Conservation (phyloP, 2,797 vertebrate species). For the Borostomias antarcticus region DNA sequence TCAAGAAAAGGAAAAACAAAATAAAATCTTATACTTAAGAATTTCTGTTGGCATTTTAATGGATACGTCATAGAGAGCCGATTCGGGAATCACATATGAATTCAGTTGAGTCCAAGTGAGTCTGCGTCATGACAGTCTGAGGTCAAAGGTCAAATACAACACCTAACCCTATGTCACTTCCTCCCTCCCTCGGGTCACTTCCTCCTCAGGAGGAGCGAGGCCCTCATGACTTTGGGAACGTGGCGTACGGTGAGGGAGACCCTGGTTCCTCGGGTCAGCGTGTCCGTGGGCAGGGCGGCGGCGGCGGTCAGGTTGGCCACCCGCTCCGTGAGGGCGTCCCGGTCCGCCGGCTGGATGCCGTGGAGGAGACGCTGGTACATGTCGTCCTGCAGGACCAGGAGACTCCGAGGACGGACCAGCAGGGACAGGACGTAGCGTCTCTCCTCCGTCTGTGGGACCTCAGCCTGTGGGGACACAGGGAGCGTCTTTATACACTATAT, state of each 20-base stretch:
- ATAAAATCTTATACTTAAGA: not conserved
- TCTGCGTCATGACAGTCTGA: not conserved
- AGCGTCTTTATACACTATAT: too few species aligned
- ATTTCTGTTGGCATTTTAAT: conserved; percentile 1
- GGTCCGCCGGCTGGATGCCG: conserved; percentile 66
- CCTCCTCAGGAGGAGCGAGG: conserved; percentile 76
- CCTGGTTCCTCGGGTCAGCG: conserved; percentile 75
- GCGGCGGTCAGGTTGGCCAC: conserved; percentile 75
- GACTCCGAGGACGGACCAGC: conserved; percentile 81
- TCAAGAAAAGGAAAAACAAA: not conserved
- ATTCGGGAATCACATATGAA: not conserved
- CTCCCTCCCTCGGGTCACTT: conserved; percentile 51
- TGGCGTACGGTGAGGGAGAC: conserved; percentile 88
- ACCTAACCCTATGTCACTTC: not conserved
- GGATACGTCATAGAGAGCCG: not conserved
- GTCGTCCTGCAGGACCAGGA: conserved; percentile 82
- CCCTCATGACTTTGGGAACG: conserved; percentile 84
- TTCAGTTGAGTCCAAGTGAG: not conserved
- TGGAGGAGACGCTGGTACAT: conserved; percentile 83
- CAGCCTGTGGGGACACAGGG: conserved; percentile 9
- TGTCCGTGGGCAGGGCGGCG: conserved; percentile 53
- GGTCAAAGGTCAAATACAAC: not conserved
- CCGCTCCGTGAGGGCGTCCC: conserved; percentile 70
- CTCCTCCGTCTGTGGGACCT: conserved; percentile 60
- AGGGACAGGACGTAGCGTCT: conserved; percentile 76